Evolutionary conservation across 2,113 vertebrate species (phyloP).

Genomic region (Epinephelus cyanopodus): DNA sequence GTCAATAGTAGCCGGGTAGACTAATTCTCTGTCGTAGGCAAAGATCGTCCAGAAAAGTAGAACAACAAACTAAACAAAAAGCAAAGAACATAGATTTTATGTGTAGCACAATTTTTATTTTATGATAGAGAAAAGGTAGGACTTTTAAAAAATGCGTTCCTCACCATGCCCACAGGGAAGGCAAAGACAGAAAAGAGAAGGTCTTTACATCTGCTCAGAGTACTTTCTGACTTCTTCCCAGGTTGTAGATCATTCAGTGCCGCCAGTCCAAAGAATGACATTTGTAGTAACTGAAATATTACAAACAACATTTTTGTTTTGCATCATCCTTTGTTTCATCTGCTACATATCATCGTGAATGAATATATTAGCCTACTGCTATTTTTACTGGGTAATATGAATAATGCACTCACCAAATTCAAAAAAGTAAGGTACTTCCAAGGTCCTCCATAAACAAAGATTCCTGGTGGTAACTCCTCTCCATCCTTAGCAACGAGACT

Average conservation of each 20-base stretch:
- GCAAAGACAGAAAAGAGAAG: constrained; percentile 81
- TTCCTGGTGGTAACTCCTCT: constrained; percentile 77
- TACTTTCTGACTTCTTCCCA: constrained; percentile 29
- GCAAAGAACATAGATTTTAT: constrained; percentile 45
- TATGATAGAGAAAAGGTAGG: not conserved
- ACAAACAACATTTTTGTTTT: constrained; percentile 5
- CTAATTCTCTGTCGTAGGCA: constrained; percentile 87
- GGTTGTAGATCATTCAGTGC: constrained; percentile 74
- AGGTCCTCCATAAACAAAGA: constrained; percentile 84
- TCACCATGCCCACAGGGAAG: constrained; percentile 85
- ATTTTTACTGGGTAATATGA: not conserved
- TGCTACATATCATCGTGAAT: not conserved
- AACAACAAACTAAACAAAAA: constrained; percentile 86
- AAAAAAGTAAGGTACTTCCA: constrained; percentile 87
- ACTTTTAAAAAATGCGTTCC: constrained; percentile 12
- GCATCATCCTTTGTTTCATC: not conserved
- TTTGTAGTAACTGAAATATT: constrained; percentile 80
- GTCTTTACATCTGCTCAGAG: constrained; percentile 74
- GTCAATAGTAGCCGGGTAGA: constrained; percentile 89
- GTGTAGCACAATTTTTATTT: not conserved
- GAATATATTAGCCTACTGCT: not conserved
- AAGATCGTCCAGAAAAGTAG: constrained; percentile 90
- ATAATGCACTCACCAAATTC: constrained; percentile 79
- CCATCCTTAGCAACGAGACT: constrained; percentile 72
- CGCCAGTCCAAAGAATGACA: constrained; percentile 80